These are phyloP conservation scores for Calonectris borealis DNA, from an alignment of 2,113 vertebrate species.

Conservation along the genomic window DNA sequence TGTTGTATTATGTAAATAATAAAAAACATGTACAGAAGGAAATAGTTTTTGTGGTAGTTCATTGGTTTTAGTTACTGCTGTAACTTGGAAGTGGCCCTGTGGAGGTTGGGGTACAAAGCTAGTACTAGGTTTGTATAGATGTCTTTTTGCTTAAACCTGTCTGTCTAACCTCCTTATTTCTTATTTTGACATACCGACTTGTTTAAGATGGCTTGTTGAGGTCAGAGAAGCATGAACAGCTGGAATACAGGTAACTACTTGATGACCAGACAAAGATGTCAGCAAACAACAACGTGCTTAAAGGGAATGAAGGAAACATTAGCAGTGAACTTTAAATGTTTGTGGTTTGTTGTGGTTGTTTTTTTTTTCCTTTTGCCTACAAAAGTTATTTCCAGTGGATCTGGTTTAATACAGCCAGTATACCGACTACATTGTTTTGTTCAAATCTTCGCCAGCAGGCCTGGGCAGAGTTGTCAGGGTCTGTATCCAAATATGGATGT, in stretches of 20 bases:
- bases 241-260: not conserved
- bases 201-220: not conserved
- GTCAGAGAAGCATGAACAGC: slow-evolving; percentile 9
- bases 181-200: not conserved
- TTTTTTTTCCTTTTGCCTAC: not conserved
- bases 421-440: not conserved
- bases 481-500: not conserved
- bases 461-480: not conserved
- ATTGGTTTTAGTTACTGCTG: slow-evolving; percentile 52
- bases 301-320: not conserved
- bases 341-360: not conserved
- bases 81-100: not conserved
- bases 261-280: not conserved
- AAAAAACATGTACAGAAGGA: slow-evolving; percentile 94
- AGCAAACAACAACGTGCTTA: not conserved
- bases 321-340: not conserved
- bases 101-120: not conserved
- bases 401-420: not conserved
- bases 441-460: not conserved
- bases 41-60: slow-evolving; percentile 60
- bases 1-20: slow-evolving; percentile 98
- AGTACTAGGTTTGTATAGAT: not conserved
- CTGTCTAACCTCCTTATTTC: not conserved
- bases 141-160: not conserved
- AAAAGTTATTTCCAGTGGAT: not conserved